phyloP scores from a whole-genome alignment of 1,140 invertebrate species.

The Eulimnadia texana region DNA sequence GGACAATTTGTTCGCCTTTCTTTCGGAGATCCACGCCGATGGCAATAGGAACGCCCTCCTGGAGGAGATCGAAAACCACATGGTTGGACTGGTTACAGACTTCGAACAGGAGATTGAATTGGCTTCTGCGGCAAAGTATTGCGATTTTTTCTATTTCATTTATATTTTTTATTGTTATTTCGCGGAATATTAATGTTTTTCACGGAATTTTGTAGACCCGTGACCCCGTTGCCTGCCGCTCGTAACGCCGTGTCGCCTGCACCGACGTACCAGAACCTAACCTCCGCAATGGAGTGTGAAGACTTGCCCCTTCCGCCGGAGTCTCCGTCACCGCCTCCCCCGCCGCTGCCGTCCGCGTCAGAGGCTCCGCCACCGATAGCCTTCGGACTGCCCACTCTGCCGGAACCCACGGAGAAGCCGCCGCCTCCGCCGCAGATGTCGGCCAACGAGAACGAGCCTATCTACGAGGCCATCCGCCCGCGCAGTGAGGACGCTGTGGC shows the following conservation, averaged over 20 bases:
- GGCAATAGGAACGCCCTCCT: slow-evolving; percentile 36
- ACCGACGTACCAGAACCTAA: neutral
- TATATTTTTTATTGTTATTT: neutral
- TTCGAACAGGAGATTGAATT: slow-evolving; percentile 23
- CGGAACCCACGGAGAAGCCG: slow-evolving; percentile 56
- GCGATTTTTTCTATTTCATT: slow-evolving; percentile 5
- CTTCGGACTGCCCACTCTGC: slow-evolving; percentile 39
- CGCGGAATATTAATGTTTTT: neutral
- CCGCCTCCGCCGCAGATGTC: slow-evolving; percentile 38
- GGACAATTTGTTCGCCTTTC: slow-evolving; percentile 84
- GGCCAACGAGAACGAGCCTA: slow-evolving; percentile 44
- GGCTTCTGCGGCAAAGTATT: slow-evolving; percentile 25
- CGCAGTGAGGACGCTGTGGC: slow-evolving; percentile 10
- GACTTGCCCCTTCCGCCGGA: slow-evolving; percentile 13
- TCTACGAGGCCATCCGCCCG: slow-evolving; percentile 67
- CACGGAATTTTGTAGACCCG: neutral
- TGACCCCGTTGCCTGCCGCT: neutral
- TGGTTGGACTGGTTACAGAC: slow-evolving; percentile 65
- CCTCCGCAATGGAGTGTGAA: neutral
- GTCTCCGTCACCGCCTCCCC: slow-evolving; percentile 19
- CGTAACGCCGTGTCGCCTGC: neutral
- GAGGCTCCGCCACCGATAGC: slow-evolving; percentile 17
- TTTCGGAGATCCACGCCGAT: slow-evolving; percentile 58
- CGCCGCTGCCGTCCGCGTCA: slow-evolving; percentile 16
- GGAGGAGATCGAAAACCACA: slow-evolving; percentile 68